Base-by-base conservation (phyloP, 2,113 vertebrate genomes). In the Chitala chitala region DNA sequence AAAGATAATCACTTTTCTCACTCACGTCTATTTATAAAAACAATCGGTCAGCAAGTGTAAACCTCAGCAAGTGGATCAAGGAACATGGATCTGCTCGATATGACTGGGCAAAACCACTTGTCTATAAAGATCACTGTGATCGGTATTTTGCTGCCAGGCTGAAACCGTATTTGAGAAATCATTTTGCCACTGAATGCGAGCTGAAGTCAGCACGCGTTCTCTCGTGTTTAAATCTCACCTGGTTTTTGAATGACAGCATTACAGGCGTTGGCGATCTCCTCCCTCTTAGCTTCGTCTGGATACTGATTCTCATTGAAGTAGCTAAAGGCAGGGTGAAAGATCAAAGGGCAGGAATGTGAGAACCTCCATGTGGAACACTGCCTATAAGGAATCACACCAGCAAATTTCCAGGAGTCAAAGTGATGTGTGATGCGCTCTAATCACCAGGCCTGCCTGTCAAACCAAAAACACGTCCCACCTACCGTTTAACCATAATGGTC, bases 221-320 rank as follows among this genome's bases (percentile, higher is more conserved):
- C 24, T 26, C 8, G 9, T n/a, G 22, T 7, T 13, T 24, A 24
- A n/a, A 31, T 22, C 71, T 71, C 81, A 98, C 97, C 97, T 94
- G 97, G 96, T 83, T 98, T 98, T 68, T 98, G 95, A 80, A 98
- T 98, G 36, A 98, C 97, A 12, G 94, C 94, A 31, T 98, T 99
- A 90, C 97, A 99, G 78, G 97, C 96, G 0, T 94, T 96, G 46
- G 97, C 94, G 9, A 99, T 98, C 87, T 99, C 97, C 88, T 99
- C 97, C 82, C 97, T 90, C 86, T 97, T 98, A 24, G 96, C 94
- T 84, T 99, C 97, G 22, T 98, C 97, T 0, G 97, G 97, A 78
- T 99, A 99, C 80, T 98, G 96, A 84, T 99, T 98, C 81, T 98
- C 96, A 81, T 94, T 94, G 91, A 99, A 99, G 89, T 95, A 99